Evolutionary conservation across 2,888 invertebrate genomes (phyloP).

Genomic region (Drosophila paramelanica): DNA sequence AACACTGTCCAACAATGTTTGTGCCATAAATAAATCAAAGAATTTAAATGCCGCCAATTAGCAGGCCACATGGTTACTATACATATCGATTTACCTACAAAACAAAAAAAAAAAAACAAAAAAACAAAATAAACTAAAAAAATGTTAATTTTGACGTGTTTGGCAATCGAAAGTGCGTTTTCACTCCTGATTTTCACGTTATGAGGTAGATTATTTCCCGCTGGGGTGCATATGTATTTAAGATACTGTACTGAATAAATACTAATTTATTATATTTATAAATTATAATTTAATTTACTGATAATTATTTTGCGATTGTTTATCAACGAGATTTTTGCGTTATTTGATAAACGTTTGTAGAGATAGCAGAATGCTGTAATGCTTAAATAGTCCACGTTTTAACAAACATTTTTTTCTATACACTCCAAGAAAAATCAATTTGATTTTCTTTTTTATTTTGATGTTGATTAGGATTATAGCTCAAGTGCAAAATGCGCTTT

Average conservation of each 20-base stretch:
- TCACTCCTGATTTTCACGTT: slow-evolving; percentile 14
- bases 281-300: neutral
- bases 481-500: no score
- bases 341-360: no score
- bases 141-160: slow-evolving; percentile 27
- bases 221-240: neutral
- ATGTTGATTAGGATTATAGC: no score
- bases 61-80: slow-evolving; percentile 37
- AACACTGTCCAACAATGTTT: slow-evolving; percentile 38
- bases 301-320: neutral
- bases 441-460: no score
- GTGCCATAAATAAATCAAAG: slow-evolving; percentile 56
- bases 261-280: no score
- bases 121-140: slow-evolving; percentile 12
- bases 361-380: no score
- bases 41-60: slow-evolving; percentile 48
- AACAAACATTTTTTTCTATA: no score
- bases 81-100: slow-evolving; percentile 48
- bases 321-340: neutral
- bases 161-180: slow-evolving; percentile 24
- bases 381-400: no score
- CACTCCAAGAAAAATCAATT: no score
- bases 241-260: slow-evolving; percentile 2
- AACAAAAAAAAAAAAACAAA: slow-evolving; percentile 5
- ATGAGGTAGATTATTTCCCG: neutral